Conservation (phyloP, 1,140 invertebrate genomes). For the Drosophila sproati region DNA sequence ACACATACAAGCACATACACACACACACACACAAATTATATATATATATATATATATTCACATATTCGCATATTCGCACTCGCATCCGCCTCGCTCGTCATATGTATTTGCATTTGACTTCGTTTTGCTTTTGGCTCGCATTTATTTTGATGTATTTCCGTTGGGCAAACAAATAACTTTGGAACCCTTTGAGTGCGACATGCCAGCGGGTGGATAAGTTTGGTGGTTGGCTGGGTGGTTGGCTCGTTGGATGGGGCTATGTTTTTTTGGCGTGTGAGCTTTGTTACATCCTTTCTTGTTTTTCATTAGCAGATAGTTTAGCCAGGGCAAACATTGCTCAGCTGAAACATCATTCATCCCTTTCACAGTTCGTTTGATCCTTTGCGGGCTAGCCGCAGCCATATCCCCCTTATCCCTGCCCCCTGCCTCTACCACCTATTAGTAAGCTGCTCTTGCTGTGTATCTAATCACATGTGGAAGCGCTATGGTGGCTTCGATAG, state of each 20-base stretch:
- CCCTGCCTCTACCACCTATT: conserved; percentile 16
- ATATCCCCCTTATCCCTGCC: not conserved
- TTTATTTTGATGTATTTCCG: conserved; percentile 80
- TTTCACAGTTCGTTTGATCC: conserved; percentile 46
- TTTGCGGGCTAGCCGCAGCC: conserved; percentile 14
- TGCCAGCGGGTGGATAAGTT: not conserved
- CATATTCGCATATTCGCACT: conserved; percentile 15
- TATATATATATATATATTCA: conserved; percentile 1
- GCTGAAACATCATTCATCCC: conserved; percentile 25
- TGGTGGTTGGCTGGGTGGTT: not conserved
- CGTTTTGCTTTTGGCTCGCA: conserved; percentile 54
- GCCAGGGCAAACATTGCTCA: conserved; percentile 15
- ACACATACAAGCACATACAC: not conserved
- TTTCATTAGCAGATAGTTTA: conserved; percentile 78
- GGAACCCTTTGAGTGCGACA: conserved; percentile 40
- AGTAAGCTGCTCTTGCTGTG: conserved; percentile 21
- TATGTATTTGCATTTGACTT: conserved; percentile 74
- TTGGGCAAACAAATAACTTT: conserved; percentile 64
- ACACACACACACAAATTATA: not conserved
- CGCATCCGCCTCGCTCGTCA: conserved; percentile 35
- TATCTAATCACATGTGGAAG: conserved; percentile 41
- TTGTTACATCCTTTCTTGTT: conserved; percentile 42
- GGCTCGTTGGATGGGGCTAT: not conserved
- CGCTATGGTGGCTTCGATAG: not conserved
- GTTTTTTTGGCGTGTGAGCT: not conserved